phyloP scores from a whole-genome alignment of 2,888 invertebrate genomes.

The Chymomyza fuscimana region DNA sequence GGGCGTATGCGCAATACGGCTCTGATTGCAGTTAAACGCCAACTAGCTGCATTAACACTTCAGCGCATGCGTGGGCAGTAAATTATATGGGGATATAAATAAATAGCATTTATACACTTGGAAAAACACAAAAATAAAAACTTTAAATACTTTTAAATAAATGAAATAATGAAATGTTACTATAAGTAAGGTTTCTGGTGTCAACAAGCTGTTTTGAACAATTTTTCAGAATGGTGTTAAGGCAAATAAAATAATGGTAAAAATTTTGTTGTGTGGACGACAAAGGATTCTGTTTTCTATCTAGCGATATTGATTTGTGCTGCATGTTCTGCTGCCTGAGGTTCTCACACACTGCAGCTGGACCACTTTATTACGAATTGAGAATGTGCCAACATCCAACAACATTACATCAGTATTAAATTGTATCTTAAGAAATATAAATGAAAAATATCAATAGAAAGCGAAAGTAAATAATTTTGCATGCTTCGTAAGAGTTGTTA shows the following conservation, averaged over 20 bases:
- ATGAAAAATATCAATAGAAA: neutral
- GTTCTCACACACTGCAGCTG: no score
- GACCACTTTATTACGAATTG: neutral
- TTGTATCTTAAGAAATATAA: neutral
- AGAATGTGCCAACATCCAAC: neutral
- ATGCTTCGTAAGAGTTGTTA: neutral
- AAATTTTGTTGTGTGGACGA: no score
- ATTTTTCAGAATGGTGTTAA: no score
- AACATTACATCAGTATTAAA: neutral
- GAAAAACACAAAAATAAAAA: neutral
- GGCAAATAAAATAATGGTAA: no score
- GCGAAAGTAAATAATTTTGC: neutral
- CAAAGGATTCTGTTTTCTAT: no score
- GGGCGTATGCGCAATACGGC: conserved; percentile 3
- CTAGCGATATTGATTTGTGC: neutral
- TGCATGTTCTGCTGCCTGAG: neutral
- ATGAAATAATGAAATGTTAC: no score
- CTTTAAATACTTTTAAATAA: no score
- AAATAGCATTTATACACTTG: neutral
- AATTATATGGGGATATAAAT: neutral
- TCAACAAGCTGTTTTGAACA: no score
- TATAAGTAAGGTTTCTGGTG: no score
- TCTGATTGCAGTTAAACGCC: conserved; percentile 9
- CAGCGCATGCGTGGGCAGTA: conserved; percentile 60
- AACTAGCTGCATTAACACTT: conserved; percentile 38